A percentile compares a stretch with the other conserved stretches of the same genome.
These are phyloP conservation scores for Rhabdomys pumilio DNA, from an alignment of 2,797 vertebrate species.

Conservation along the genomic window DNA sequence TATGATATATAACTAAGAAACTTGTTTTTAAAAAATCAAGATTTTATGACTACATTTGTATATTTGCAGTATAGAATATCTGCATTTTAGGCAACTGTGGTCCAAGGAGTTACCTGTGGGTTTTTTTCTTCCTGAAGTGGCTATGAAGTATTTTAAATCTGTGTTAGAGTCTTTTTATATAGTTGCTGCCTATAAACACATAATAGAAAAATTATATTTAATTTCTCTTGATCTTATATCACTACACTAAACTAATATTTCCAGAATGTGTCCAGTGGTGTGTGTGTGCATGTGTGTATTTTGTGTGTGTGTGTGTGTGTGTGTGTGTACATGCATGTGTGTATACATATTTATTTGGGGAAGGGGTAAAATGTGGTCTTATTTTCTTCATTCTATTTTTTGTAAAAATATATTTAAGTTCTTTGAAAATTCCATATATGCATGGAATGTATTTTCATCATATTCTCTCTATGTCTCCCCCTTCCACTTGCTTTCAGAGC, in stretches of 20 bases:
- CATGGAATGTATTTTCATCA: not conserved
- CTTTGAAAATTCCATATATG: not conserved
- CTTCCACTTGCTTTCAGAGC: not conserved
- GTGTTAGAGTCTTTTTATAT: constrained; percentile 33
- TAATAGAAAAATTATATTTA: constrained; percentile 26
- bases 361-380: not conserved
- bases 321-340: too few species aligned
- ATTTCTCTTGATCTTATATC: not conserved
- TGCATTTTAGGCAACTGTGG: not conserved
- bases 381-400: constrained; percentile 51
- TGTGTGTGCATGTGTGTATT: not conserved
- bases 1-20: constrained; percentile 48
- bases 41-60: constrained; percentile 32
- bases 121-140: constrained; percentile 24
- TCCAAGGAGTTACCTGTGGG: not conserved
- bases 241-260: not conserved
- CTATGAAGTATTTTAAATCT: constrained; percentile 31
- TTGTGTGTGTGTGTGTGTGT: not conserved
- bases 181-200: not conserved
- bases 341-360: not conserved
- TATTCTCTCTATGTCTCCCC: too few species aligned
- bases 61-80: not conserved
- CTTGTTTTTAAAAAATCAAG: not conserved
- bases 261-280: not conserved
- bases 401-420: not conserved